phyloP scores from a whole-genome alignment of 2,888 invertebrate species.

The Melieria picta region DNA sequence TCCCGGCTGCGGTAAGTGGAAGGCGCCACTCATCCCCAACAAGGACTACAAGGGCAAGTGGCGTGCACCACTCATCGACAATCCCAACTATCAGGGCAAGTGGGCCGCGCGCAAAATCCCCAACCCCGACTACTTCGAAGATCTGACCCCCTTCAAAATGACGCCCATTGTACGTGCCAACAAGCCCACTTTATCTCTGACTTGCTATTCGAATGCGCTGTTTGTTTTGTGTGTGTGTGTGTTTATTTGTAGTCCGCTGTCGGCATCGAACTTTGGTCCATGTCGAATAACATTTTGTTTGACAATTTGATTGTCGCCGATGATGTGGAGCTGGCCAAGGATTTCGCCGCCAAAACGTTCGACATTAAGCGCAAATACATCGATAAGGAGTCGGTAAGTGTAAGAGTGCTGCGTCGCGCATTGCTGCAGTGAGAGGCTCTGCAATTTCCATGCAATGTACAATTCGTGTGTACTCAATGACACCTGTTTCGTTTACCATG shows the following conservation, averaged over 20 bases:
- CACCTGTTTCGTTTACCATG: not conserved
- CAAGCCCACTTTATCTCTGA: not conserved
- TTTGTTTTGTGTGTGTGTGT: not conserved
- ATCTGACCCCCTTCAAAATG: slow-evolving; percentile 90
- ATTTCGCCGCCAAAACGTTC: slow-evolving; percentile 87
- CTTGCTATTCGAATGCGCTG: not conserved
- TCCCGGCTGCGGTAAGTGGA: slow-evolving; percentile 93
- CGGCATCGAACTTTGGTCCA: slow-evolving; percentile 98
- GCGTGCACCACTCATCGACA: slow-evolving; percentile 88
- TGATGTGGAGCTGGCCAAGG: slow-evolving; percentile 77
- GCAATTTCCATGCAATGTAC: too few relatives aligned
- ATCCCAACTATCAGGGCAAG: slow-evolving; percentile 95
- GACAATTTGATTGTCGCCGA: slow-evolving; percentile 96
- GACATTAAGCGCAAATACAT: slow-evolving; percentile 84
- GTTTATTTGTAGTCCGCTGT: slow-evolving; percentile 77
- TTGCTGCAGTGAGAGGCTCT: too few relatives aligned
- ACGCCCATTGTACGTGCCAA: slow-evolving; percentile 82
- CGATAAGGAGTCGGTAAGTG: slow-evolving; percentile 82
- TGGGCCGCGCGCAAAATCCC: slow-evolving; percentile 89
- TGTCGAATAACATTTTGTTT: slow-evolving; percentile 93
- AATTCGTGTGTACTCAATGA: too few relatives aligned
- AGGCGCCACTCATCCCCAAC: slow-evolving; percentile 84
- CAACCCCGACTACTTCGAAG: slow-evolving; percentile 94
- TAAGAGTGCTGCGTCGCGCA: too few relatives aligned
- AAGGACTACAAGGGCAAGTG: slow-evolving; percentile 93